phyloP scores from a whole-genome alignment of 2,888 invertebrate species.

The Xylota sylvarum region DNA sequence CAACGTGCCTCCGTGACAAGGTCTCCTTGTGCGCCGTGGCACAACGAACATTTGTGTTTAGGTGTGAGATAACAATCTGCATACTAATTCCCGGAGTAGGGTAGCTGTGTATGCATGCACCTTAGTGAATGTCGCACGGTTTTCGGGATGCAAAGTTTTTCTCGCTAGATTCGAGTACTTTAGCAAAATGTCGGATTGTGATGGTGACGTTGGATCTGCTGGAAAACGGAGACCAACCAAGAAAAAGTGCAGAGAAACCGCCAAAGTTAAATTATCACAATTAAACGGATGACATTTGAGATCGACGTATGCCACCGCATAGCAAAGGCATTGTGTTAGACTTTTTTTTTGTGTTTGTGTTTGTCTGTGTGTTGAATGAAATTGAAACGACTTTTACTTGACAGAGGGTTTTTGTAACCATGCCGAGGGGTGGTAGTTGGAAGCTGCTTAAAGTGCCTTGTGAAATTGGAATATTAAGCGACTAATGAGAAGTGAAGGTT shows the following conservation, averaged over 20 bases:
- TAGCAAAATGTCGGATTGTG: constrained; percentile 36
- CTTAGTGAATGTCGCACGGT: constrained; percentile 45
- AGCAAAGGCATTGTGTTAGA: not conserved
- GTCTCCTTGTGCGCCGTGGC: constrained; percentile 37
- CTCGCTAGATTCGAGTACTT: constrained; percentile 42
- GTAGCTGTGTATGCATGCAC: constrained; percentile 43
- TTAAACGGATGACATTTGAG: constrained; percentile 63
- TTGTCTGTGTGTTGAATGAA: constrained; percentile 15
- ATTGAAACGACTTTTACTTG: constrained; percentile 18
- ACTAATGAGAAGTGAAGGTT: constrained; percentile 2
- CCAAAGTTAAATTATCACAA: constrained; percentile 57
- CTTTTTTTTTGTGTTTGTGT: not conserved
- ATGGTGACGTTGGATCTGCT: constrained; percentile 34
- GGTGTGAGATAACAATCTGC: constrained; percentile 77
- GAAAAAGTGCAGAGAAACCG: constrained; percentile 34
- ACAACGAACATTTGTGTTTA: constrained; percentile 64
- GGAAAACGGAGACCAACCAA: constrained; percentile 7
- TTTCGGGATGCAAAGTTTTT: constrained; percentile 45
- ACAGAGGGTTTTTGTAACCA: not conserved
- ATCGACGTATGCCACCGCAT: constrained; percentile 45
- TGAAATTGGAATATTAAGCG: constrained; percentile 12
- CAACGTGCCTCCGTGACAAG: constrained; percentile 48
- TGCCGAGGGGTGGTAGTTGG: not conserved
- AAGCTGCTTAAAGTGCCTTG: not conserved
- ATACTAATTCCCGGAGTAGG: constrained; percentile 62